These are phyloP conservation scores for Archilochus colubris DNA, from an alignment of 2,113 vertebrate species.

Conservation along the genomic window DNA sequence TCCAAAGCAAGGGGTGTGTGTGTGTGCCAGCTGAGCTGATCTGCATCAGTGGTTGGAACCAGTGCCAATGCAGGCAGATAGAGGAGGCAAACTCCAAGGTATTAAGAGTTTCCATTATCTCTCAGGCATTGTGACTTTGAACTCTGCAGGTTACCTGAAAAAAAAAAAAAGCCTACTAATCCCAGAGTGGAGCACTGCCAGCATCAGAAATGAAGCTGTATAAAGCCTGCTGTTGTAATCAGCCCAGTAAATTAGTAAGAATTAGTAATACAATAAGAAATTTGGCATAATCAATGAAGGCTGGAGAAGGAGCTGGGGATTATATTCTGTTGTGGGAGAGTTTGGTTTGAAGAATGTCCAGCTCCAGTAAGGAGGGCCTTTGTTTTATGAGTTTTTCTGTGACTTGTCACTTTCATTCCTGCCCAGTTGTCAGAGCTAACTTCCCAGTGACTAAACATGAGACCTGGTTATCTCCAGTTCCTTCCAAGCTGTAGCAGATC, in stretches of 20 bases:
- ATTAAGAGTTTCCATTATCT: constrained; percentile 17
- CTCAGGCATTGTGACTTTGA: background rate
- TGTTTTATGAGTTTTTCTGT: background rate
- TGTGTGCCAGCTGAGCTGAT: background rate
- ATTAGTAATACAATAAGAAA: background rate
- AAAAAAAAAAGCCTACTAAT: constrained; percentile 2
- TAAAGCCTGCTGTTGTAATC: background rate
- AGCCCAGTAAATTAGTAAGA: background rate
- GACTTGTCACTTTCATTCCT: background rate
- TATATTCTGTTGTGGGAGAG: background rate
- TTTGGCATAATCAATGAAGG: background rate
- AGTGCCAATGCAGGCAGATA: background rate
- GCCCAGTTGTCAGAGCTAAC: background rate
- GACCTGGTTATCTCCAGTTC: background rate
- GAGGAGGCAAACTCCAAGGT: background rate
- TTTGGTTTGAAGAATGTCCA: background rate
- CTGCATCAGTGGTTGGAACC: background rate
- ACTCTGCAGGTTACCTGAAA: constrained; percentile 4
- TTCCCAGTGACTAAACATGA: background rate
- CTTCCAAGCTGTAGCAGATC: background rate
- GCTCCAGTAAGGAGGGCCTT: background rate
- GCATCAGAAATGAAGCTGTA: background rate
- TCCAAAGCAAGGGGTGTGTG: background rate
- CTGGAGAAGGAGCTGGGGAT: background rate
- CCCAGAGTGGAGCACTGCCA: background rate